Evolutionary conservation across 2,888 invertebrate species (phyloP).

Genomic region (Ditylenchus weischeri): DNA sequence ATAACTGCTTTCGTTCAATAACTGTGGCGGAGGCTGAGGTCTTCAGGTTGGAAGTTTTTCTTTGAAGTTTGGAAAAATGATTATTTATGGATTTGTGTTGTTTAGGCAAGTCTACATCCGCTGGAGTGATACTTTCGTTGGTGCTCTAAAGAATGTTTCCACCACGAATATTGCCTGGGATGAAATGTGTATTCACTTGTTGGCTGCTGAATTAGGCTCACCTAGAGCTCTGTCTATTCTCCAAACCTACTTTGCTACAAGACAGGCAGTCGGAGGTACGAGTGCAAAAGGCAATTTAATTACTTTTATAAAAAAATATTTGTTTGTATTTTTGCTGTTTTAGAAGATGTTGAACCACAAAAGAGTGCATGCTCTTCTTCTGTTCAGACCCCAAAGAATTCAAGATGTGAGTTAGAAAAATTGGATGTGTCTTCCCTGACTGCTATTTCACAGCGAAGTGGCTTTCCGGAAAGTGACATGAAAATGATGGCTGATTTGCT

Average conservation of each 20-base stretch:
- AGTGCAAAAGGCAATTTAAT: background rate
- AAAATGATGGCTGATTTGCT: too few species aligned
- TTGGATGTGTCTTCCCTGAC: too few species aligned
- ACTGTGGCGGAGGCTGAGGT: constrained; percentile 14
- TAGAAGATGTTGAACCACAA: too few species aligned
- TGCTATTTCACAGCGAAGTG: too few species aligned
- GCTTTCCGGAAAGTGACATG: too few species aligned
- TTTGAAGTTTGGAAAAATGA: background rate
- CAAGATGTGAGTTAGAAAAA: too few species aligned
- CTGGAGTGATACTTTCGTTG: constrained; percentile 15
- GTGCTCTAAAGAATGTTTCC: background rate
- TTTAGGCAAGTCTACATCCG: constrained; percentile 23
- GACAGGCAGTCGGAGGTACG: background rate
- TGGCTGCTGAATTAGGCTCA: constrained; percentile 26
- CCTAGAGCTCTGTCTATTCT: constrained; percentile 22
- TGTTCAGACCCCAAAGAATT: too few species aligned
- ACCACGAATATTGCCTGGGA: background rate
- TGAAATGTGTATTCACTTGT: constrained; percentile 19
- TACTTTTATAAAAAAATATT: background rate
- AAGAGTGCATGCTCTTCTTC: too few species aligned
- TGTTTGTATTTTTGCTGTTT: background rate
- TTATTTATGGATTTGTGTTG: background rate
- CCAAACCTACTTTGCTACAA: constrained; percentile 16
- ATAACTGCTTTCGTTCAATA: background rate
- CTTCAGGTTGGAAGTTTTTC: constrained; percentile 12